Evolutionary conservation across 2,797 vertebrate genomes (phyloP), one percentile per base, ranked within the genome.

Genomic region (Ispidina picta): DNA sequence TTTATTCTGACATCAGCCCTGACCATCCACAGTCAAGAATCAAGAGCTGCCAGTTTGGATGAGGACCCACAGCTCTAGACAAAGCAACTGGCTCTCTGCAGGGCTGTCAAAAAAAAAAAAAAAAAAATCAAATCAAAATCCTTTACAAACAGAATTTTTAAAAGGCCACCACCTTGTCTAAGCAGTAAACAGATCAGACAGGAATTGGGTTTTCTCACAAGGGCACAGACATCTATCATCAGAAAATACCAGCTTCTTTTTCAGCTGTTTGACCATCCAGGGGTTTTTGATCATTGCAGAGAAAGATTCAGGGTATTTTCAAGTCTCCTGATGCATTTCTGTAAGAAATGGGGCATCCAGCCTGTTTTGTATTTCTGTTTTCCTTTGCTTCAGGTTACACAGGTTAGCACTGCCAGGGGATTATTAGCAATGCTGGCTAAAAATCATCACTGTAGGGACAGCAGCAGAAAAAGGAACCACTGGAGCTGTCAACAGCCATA

Each of bases 401-500:
- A 62, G 48, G 37, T 60, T 28, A 43, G 37, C 51, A 22, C 44
- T 60, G 39, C 69, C 66, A 66, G 66, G 19, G 59, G 72, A 60
- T 49, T 37, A 60, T 54, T 64, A 76, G 68, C 55, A 80, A 20
- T 2, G 8, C 72, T 85, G 72, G 54, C 78, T 74, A 39, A 86
- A 80, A 49, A 77, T 28, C 56, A 39, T 81, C 66, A 44, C 69
- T 11, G n/a, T 23, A 46, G 73, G 69, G 65, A 63, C 58, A 29
- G 23, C 0, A 11, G 54, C 69, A 75, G 64, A 49, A 68, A 66
- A 78, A 31, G 59, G 51, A 77, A 54, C 82, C 81, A 66, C 68
- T 25, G 33, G 79, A 88, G 80, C 75, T 83, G 91, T 88, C 90
- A 93, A 35, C 87, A 86, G 54, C 66, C 64, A 28, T 80, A 83